phyloP scores from a whole-genome alignment of 2,113 vertebrate genomes.

The Phyllostomus discolor region DNA sequence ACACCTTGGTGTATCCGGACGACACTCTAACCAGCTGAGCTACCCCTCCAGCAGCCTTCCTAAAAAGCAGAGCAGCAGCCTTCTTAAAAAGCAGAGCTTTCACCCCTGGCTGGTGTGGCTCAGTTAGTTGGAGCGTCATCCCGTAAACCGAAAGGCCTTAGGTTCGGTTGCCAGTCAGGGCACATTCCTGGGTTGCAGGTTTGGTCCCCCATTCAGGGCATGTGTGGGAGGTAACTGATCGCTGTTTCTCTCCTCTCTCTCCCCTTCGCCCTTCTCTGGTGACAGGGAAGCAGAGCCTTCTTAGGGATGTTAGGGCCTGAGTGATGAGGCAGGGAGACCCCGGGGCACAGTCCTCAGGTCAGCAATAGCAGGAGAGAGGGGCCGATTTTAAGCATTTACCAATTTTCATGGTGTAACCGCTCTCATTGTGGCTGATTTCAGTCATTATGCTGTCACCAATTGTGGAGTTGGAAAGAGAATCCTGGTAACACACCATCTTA shows the following conservation, averaged over 20 bases:
- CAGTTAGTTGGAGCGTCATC: too few relatives aligned
- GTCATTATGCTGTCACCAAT: background rate
- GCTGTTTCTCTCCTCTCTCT: too few relatives aligned
- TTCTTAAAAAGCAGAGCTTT: background rate
- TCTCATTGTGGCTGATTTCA: background rate
- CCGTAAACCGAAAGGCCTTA: too few relatives aligned
- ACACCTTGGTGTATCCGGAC: too few relatives aligned
- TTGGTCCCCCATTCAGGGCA: too few relatives aligned
- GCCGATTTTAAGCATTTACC: background rate
- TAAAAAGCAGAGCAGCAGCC: background rate
- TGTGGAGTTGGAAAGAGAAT: background rate
- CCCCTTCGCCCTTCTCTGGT: too few relatives aligned
- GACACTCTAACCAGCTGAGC: too few relatives aligned
- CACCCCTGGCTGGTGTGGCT: too few relatives aligned
- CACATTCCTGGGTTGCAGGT: too few relatives aligned
- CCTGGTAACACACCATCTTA: background rate
- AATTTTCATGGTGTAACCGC: background rate
- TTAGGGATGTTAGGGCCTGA: background rate
- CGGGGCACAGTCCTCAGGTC: background rate
- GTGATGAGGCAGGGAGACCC: background rate
- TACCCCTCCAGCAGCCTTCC: background rate
- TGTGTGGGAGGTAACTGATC: too few relatives aligned
- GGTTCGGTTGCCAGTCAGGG: too few relatives aligned
- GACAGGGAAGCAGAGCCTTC: background rate
- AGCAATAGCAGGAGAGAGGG: background rate